Evolutionary conservation across 2,888 invertebrate genomes (phyloP), one percentile per base, ranked within the genome.

Genomic region (Rhorus exstirpatorius): DNA sequence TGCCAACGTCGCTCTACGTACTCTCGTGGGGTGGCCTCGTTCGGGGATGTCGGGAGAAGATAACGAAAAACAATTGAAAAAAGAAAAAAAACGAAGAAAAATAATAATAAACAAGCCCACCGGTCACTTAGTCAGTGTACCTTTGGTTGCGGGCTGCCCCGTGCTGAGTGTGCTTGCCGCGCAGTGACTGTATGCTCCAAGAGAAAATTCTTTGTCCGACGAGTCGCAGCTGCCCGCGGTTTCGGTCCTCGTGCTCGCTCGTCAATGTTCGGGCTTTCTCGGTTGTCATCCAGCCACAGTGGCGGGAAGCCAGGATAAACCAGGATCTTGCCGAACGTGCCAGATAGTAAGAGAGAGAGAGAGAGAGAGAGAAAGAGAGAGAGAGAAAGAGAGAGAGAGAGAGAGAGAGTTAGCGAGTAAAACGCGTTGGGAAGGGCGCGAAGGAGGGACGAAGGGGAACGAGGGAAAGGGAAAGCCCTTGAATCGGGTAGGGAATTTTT

Each of bases 91-190:
- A 44, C 8, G 63, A 55, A 21, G 41, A 17, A 58, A 58, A 71
- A 71, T 14, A 38, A 58, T 63, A 35, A 60, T 38, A 67, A 61
- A 49, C 19, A 68, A 61, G 68, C 63, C 76, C 60, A 78, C 74
- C 80, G 83, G 81, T 81, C 80, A 83, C 84, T 84, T 35, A 61
- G 65, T 77, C 7, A 79, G 84, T 87, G 88, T 92, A 92, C 92
- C 92, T 93, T 93, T 92, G 92, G 93, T 91, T 92, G 90, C 92
- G 91, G 91, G 90, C 91, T 91, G 91, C 88, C 90, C 91, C 91
- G 92, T 92, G 92, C 89, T 91, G 91, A 91, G 92, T 91, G 91
- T 91, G 92, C 91, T 92, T 89, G 91, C 91, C 91, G 90, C 92
- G 92, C 92, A 91, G 88, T 91, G 92, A 91, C 92, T 91, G 92